Evolutionary conservation across 2,797 vertebrate species (phyloP).

Genomic region (Sebastes cheni): DNA sequence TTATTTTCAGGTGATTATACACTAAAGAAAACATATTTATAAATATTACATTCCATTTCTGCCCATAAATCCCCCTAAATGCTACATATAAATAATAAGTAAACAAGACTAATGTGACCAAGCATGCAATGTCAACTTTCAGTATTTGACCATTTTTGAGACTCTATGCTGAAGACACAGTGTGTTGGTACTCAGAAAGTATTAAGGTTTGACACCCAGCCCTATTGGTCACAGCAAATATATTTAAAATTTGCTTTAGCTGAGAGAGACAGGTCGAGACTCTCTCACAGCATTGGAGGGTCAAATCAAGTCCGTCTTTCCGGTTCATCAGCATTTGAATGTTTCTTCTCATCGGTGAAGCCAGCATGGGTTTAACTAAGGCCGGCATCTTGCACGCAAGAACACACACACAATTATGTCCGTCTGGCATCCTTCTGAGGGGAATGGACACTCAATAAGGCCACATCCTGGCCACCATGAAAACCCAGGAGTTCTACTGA

Average conservation of each 20-base stretch:
- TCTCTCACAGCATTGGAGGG: constrained; percentile 53
- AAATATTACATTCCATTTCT: too few relatives aligned
- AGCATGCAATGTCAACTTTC: too few relatives aligned
- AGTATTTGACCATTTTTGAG: too few relatives aligned
- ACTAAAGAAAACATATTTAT: too few relatives aligned
- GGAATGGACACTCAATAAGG: constrained; percentile 67
- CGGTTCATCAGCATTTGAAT: constrained; percentile 82
- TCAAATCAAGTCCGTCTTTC: constrained; percentile 63
- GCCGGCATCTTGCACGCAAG: constrained; percentile 40
- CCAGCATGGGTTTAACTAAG: constrained; percentile 62
- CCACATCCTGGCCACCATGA: constrained; percentile 78
- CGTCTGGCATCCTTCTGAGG: constrained; percentile 68
- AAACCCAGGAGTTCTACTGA: constrained; percentile 59
- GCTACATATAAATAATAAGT: too few relatives aligned
- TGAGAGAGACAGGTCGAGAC: constrained; percentile 17
- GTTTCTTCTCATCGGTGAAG: constrained; percentile 68
- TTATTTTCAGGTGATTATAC: too few relatives aligned
- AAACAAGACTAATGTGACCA: too few relatives aligned
- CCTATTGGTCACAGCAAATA: not conserved
- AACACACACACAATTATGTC: constrained; percentile 46
- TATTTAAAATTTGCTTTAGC: not conserved
- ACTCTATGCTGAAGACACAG: not conserved
- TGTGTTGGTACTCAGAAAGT: not conserved
- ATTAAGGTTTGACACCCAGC: not conserved
- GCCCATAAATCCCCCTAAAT: rapidly evolving